Percentiles rank a stretch among this genome's conserved stretches.
Evolutionary conservation across 1,140 invertebrate species (phyloP).

Genomic region (Littorina saxatilis): DNA sequence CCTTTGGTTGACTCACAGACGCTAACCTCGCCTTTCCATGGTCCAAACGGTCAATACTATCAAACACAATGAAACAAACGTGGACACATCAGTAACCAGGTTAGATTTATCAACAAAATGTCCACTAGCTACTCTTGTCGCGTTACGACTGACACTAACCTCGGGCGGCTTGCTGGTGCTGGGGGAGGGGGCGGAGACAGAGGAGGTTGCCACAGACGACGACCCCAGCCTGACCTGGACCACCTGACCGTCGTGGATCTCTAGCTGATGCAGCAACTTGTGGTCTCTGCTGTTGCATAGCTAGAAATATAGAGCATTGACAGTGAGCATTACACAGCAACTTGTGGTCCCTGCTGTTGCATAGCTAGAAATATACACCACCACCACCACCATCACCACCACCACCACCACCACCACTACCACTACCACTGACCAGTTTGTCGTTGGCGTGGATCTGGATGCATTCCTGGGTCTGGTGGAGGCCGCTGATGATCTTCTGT

Average conservation of each 20-base stretch:
- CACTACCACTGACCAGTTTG: conserved; percentile 65
- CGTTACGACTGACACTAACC: conserved; percentile 27
- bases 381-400: no score
- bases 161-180: conserved; percentile 34
- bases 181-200: conserved; percentile 42
- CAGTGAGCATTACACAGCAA: conserved; percentile 62
- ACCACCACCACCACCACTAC: no score
- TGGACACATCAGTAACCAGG: no score
- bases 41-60: no score
- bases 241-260: conserved; percentile 73
- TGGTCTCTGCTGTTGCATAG: conserved; percentile 73
- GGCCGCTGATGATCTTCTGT: conserved; percentile 70
- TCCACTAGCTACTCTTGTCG: no score
- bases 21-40: no score
- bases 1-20: no score
- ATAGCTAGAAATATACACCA: no score
- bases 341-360: conserved; percentile 73
- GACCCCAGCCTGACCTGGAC: conserved; percentile 67
- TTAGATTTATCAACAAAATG: no score
- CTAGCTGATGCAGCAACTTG: conserved; percentile 74
- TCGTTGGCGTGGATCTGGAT: conserved; percentile 75
- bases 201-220: conserved; percentile 59
- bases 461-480: conserved; percentile 70
- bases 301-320: no score
- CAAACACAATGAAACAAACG: no score